Evolutionary conservation across 2,888 invertebrate species (phyloP), one percentile per base, ranked within the genome.

Genomic region (Strigamia maritima): DNA sequence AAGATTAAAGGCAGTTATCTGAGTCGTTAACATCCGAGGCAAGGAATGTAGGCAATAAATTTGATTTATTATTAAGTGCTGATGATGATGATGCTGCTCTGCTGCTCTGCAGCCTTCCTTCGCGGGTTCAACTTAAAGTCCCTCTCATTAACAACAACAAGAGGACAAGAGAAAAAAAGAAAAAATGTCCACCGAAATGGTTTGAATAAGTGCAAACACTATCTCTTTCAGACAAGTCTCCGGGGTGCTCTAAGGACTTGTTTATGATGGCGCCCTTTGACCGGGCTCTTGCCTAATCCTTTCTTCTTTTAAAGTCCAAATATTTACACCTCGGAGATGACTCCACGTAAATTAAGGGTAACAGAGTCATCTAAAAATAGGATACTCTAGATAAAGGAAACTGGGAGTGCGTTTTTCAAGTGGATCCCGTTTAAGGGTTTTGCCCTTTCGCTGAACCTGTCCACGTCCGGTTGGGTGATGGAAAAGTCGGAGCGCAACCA

Each of bases 1-100:
- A 65, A 65, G 65, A 65, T 65, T 65, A 65, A 65, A 65, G 65
- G 26, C 65, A 65, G 65, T 65, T 65, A 65, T 65, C 65, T 65
- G 26, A 24, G 65, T 65, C 65, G 65, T 65, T 65, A 65, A 65
- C 65, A 65, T 65, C 65, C 65, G 14, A 65, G 65, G 65, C 65
- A 24, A 65, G 65, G 65, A 65, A 65, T 65, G 65, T 16, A 24
- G 60, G 65, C 26, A 65, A 65, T 65, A 65, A 65, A 65, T 65
- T 65, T 65, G 65, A 65, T 65, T 65, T 65, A 65, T 65, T 65
- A 65, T 65, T 24, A 65, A 65, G 65, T 65, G 26, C 12, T 26
- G 26, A 24, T 26, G 14, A 26, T 65, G 26, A 65, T 26, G 65
- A 8, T 65, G 65, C 22, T 49, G 49, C 14, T n/a, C n/a, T 49